Evolutionary conservation across 2,888 invertebrate species (phyloP).

Genomic region (Malthinus flaveolus): DNA sequence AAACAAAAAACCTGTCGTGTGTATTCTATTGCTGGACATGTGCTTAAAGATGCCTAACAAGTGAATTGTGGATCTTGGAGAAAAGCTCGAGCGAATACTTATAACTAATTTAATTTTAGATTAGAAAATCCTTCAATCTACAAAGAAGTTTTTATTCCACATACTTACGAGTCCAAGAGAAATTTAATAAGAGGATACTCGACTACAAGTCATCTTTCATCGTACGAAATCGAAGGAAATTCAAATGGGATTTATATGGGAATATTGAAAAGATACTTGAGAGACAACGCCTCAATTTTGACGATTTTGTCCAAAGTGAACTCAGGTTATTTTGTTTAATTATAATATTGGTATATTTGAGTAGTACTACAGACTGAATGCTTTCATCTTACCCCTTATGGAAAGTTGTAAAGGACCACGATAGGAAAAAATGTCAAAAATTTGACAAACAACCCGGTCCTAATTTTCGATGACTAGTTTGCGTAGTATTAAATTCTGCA

Average conservation of each 20-base stretch:
- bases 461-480: no score
- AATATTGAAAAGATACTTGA: conserved; percentile 54
- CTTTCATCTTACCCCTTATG: no score
- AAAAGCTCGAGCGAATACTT: background rate
- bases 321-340: conserved; percentile 49
- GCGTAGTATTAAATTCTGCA: no score
- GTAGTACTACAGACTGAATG: no score
- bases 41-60: conserved; percentile 58
- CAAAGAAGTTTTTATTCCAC: conserved; percentile 45
- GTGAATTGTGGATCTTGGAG: conserved; percentile 41
- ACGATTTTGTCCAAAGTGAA: conserved; percentile 57
- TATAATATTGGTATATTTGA: no score
- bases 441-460: no score
- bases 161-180: conserved; percentile 53
- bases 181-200: conserved; percentile 54
- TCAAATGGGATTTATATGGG: conserved; percentile 46
- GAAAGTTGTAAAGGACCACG: no score
- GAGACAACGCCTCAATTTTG: conserved; percentile 54
- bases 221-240: conserved; percentile 39
- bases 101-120: conserved; percentile 22
- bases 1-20: conserved; percentile 55
- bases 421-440: no score
- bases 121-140: conserved; percentile 38
- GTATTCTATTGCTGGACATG: conserved; percentile 61
- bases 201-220: conserved; percentile 41